A percentile compares a stretch with the other conserved stretches of the same genome.
These are phyloP conservation scores for Theodoxus fluviatilis DNA, from an alignment of 2,888 invertebrate genomes.

Conservation along the genomic window DNA sequence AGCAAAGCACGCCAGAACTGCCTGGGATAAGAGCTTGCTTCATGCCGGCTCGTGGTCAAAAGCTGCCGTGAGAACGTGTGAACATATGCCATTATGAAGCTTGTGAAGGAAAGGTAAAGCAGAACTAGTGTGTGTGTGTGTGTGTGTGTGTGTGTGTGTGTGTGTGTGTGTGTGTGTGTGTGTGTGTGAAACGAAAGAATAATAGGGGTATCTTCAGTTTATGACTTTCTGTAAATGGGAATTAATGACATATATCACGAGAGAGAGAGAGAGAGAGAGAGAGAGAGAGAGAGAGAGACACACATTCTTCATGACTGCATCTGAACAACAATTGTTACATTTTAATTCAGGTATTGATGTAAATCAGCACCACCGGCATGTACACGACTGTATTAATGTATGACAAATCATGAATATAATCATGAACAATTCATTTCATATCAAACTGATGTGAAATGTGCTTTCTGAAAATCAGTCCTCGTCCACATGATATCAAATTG, in stretches of 20 bases:
- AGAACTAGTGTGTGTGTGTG: not conserved
- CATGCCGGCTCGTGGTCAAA: too few relatives aligned
- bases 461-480: too few relatives aligned
- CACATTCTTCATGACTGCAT: not conserved
- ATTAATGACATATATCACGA: not conserved
- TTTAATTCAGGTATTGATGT: not conserved
- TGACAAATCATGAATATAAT: too few relatives aligned
- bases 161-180: constrained; percentile 6
- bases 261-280: not conserved
- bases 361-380: not conserved
- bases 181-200: not conserved
- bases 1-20: too few relatives aligned
- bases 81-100: too few relatives aligned
- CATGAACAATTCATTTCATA: too few relatives aligned
- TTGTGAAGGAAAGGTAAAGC: too few relatives aligned
- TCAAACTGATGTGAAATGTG: too few relatives aligned
- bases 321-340: not conserved
- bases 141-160: not conserved
- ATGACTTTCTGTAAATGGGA: not conserved
- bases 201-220: not conserved
- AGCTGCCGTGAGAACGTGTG: too few relatives aligned
- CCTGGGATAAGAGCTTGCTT: too few relatives aligned
- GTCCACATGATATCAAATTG: too few relatives aligned
- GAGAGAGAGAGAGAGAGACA: not conserved
- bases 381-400: not conserved